Evolutionary conservation across 2,888 invertebrate species (phyloP).

Genomic region (Norana najaformis): DNA sequence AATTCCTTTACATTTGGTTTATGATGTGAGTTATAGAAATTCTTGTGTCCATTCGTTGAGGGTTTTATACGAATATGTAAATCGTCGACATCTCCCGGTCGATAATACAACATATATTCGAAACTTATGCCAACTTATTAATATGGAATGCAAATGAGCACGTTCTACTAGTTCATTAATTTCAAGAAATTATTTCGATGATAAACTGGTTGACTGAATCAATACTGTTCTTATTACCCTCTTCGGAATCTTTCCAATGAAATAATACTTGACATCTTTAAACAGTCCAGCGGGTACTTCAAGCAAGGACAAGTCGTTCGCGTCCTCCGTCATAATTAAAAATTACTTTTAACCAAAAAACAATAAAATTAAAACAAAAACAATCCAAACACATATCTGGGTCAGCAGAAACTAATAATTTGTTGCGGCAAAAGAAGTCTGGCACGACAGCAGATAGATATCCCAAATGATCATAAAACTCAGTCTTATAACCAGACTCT

Average conservation of each 20-base stretch:
- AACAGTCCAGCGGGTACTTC: conserved; percentile 66
- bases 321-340: not conserved
- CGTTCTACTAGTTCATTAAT: not conserved
- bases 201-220: not conserved
- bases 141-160: not conserved
- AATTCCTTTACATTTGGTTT: too few relatives aligned
- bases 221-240: not conserved
- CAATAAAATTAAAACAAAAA: not conserved
- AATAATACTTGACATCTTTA: conserved; percentile 81
- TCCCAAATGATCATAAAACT: not conserved
- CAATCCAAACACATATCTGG: not conserved
- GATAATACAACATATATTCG: too few relatives aligned
- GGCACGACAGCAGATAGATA: not conserved
- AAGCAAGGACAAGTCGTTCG: not conserved
- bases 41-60: too few relatives aligned
- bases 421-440: not conserved
- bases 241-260: conserved; percentile 68
- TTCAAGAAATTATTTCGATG: not conserved
- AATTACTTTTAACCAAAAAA: not conserved
- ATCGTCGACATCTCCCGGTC: too few relatives aligned
- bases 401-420: not conserved
- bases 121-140: not conserved
- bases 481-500: not conserved
- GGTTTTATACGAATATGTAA: too few relatives aligned
- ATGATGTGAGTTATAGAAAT: too few relatives aligned